Percentiles rank a stretch among this genome's conserved stretches.
Evolutionary conservation across 2,113 vertebrate species (phyloP).

Genomic region (Natator depressus): DNA sequence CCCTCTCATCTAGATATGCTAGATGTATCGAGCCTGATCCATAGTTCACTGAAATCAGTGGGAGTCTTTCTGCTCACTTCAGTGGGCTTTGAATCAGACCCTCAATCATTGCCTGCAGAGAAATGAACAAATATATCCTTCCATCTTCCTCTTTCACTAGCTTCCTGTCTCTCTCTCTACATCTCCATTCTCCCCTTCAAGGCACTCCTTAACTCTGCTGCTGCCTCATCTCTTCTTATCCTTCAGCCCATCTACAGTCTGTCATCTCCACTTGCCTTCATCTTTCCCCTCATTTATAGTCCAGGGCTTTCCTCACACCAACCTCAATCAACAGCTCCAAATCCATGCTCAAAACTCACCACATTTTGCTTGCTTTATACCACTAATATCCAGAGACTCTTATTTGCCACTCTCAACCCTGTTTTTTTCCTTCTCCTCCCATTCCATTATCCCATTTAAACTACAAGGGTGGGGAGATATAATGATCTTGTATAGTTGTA

Average conservation of each 20-base stretch:
- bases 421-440: too few species aligned
- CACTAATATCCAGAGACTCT: not conserved
- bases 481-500: too few species aligned
- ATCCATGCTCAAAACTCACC: not conserved
- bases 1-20: not conserved
- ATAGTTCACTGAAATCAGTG: not conserved
- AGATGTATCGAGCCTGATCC: not conserved
- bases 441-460: too few species aligned
- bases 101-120: not conserved
- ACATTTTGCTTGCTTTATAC: not conserved
- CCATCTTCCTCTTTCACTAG: not conserved
- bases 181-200: not conserved
- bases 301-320: not conserved
- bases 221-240: not conserved
- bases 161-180: not conserved
- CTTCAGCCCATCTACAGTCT: not conserved
- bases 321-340: not conserved
- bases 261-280: not conserved
- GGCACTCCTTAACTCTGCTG: not conserved
- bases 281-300: not conserved
- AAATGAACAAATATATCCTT: not conserved
- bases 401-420: not conserved
- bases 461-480: too few species aligned
- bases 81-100: not conserved
- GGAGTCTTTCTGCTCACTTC: not conserved